These are phyloP conservation scores for Eolophus roseicapilla DNA, from an alignment of 2,113 vertebrate genomes.

Conservation along the genomic window DNA sequence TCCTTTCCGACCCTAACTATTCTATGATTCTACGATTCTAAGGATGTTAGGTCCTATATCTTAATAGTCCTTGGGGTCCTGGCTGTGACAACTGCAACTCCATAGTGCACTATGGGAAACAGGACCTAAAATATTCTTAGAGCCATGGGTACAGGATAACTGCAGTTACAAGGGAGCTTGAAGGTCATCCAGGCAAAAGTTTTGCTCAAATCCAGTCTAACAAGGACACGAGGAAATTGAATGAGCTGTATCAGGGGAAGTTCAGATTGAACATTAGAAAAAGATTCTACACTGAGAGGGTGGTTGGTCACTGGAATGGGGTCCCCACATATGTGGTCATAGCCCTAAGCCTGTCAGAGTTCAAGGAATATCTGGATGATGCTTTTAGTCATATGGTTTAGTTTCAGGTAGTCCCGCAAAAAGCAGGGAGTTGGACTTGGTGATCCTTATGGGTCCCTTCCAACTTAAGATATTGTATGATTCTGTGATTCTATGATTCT, in stretches of 20 bases:
- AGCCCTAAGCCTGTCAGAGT: background rate
- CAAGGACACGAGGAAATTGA: background rate
- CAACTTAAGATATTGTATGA: background rate
- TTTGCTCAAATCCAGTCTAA: background rate
- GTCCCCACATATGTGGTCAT: background rate
- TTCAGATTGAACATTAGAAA: background rate
- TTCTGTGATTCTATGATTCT: background rate
- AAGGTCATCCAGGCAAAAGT: background rate
- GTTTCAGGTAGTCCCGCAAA: background rate
- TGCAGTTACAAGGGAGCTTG: background rate
- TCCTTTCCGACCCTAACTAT: too few relatives aligned
- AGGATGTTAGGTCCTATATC: background rate
- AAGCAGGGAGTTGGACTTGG: background rate
- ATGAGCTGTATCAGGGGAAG: background rate
- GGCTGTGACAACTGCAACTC: background rate
- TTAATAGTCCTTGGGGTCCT: background rate
- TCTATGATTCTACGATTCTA: too few relatives aligned
- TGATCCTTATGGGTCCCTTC: background rate
- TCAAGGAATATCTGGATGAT: background rate
- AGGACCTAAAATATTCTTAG: background rate
- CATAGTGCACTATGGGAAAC: background rate
- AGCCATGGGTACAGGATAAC: background rate
- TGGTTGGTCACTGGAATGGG: background rate
- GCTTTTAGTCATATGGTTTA: background rate
- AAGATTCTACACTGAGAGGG: background rate